Conservation (phyloP, 1,140 invertebrate genomes). For the Papilio polyxenes region DNA sequence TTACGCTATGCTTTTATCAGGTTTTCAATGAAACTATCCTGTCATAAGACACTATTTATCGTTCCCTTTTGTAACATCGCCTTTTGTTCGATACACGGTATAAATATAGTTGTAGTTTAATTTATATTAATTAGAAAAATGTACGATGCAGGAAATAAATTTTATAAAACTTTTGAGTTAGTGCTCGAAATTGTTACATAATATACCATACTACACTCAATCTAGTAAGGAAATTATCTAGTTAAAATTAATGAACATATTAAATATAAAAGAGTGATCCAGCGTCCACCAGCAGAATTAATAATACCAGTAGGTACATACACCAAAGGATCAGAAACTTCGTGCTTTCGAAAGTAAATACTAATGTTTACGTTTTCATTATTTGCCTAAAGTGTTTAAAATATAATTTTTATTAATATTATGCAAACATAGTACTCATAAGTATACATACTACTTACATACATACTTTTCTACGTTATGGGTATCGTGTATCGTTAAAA, state of each 20-base stretch:
- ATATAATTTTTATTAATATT: background rate
- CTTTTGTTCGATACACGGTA: conserved; percentile 34
- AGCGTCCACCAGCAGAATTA: conserved; percentile 45
- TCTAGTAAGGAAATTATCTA: too few relatives aligned
- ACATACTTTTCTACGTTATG: background rate
- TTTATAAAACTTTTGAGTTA: background rate
- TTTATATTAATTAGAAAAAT: conserved; percentile 10
- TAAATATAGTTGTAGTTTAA: conserved; percentile 24
- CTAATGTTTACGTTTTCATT: conserved; percentile 34
- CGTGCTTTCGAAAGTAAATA: conserved; percentile 40
- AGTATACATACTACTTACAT: too few relatives aligned
- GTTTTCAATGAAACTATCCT: conserved; percentile 30
- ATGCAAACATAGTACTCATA: background rate
- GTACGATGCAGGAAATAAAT: background rate
- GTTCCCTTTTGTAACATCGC: conserved; percentile 9
- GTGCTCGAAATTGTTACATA: background rate
- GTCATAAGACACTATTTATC: conserved; percentile 33
- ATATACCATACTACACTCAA: background rate
- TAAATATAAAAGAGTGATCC: conserved; percentile 35
- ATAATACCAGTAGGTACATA: conserved; percentile 1
- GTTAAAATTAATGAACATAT: too few relatives aligned
- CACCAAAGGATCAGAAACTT: conserved; percentile 40
- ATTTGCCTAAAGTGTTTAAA: background rate
- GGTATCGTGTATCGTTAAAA: background rate
- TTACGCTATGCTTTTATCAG: conserved; percentile 37